Percentiles rank a stretch among this genome's conserved stretches.
Conservation (phyloP, 2,888 invertebrate species). For the Caenorhabditis panamensis region DNA sequence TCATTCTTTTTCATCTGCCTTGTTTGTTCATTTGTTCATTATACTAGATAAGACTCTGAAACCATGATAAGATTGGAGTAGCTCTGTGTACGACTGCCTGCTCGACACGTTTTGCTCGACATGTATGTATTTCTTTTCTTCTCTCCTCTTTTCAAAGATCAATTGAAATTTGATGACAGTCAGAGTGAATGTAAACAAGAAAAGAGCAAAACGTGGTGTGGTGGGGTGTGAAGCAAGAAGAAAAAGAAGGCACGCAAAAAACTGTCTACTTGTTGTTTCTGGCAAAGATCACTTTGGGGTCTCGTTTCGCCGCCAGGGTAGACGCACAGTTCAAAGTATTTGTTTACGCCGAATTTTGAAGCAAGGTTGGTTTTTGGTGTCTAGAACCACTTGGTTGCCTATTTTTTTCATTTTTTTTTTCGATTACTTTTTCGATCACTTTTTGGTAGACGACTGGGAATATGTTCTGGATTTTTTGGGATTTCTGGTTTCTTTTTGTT, state of each 20-base stretch:
- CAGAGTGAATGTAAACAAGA: slow-evolving; percentile 13
- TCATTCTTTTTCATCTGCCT: too few species aligned
- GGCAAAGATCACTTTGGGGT: slow-evolving; percentile 25
- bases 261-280: slow-evolving; percentile 1
- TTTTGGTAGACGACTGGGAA: too few species aligned
- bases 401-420: background rate
- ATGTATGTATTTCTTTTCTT: background rate
- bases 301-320: too few species aligned
- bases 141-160: slow-evolving; percentile 39
- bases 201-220: slow-evolving; percentile 1
- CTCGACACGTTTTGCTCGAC: too few species aligned
- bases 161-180: slow-evolving; percentile 48
- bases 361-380: background rate
- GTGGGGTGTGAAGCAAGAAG: slow-evolving; percentile 11
- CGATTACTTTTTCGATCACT: too few species aligned
- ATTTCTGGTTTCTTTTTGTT: too few species aligned
- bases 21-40: background rate
- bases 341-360: slow-evolving; percentile 6
- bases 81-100: too few species aligned
- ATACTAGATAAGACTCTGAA: too few species aligned
- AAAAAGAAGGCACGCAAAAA: background rate
- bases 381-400: background rate
- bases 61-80: background rate
- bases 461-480: too few species aligned
- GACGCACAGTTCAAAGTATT: slow-evolving; percentile 1